Evolutionary conservation across 2,888 invertebrate species (phyloP).

Genomic region (Chorisops tibialis): DNA sequence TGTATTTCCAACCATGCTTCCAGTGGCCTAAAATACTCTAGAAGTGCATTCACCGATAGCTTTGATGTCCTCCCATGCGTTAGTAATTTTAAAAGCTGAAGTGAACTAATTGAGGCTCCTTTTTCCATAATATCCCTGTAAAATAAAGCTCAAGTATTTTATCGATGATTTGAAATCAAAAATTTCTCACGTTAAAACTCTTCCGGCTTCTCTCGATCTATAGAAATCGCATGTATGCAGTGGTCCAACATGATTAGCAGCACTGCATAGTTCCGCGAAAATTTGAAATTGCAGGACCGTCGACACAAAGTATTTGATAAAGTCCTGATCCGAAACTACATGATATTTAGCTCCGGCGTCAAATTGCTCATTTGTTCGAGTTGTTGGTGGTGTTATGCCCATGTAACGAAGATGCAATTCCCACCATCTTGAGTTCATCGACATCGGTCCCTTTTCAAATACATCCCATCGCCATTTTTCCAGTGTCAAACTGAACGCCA

Average conservation of each 20-base stretch:
- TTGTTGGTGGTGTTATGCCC: conserved; percentile 70
- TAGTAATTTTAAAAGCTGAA: conserved; percentile 69
- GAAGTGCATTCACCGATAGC: conserved; percentile 71
- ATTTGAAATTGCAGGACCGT: conserved; percentile 82
- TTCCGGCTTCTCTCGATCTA: conserved; percentile 73
- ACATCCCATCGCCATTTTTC: conserved; percentile 83
- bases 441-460: conserved; percentile 68
- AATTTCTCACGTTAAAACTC: conserved; percentile 65
- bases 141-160: conserved; percentile 35
- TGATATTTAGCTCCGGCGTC: conserved; percentile 84
- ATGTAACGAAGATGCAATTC: conserved; percentile 67
- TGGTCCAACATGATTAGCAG: conserved; percentile 68
- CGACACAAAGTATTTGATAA: conserved; percentile 76
- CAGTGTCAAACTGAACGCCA: conserved; percentile 76
- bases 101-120: conserved; percentile 65
- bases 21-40: conserved; percentile 80
- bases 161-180: neutral
- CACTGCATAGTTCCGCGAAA: conserved; percentile 71
- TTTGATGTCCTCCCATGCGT: conserved; percentile 68
- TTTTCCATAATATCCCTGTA: conserved; percentile 65
- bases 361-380: conserved; percentile 70
- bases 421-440: conserved; percentile 76
- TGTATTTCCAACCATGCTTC: conserved; percentile 73
- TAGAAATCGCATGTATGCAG: conserved; percentile 81
- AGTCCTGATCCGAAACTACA: conserved; percentile 69